Evolutionary conservation across 1,140 invertebrate genomes (phyloP), one percentile per base, ranked within the genome.

Genomic region (Antheraea pernyi): DNA sequence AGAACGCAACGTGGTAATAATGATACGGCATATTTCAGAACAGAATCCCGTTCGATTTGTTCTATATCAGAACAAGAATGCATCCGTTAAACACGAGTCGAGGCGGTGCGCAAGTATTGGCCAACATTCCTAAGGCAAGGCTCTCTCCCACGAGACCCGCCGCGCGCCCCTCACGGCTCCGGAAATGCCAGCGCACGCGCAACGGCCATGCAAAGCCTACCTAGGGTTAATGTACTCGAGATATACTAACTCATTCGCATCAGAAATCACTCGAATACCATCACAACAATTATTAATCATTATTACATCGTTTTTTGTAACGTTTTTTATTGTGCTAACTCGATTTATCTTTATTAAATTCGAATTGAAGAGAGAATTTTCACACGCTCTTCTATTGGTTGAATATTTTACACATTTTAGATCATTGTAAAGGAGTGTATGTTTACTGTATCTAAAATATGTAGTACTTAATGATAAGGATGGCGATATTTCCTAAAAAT

Each of bases 131-230:
- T 78, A 74, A 78, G 80, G 66, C 61, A 30, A 30, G 22, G 22
- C 22, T 71, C 69, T 69, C 64, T 16, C 68, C 30, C 65, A 69
- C 66, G 67, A 66, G 46, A 22, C 19, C 62, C 58, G 19, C 64
- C 59, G 58, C 19, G 69, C 64, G 37, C 61, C 75, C 68, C 67
- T 68, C 65, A 67, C 71, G 74, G 70, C 74, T 81, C 76, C 80
- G 81, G 81, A 79, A 83, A 83, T 83, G 79, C 77, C 80, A 76
- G 80, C 84, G 82, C 77, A 66, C 59, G 82, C 83, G 82, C 83
- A 74, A 18, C 68, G 48, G 63, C 36, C 68, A 83, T 76, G 83
- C 79, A 81, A 77, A 79, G 78, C 83, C 74, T 81, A 79, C 39
- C 39, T 42, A 72, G 77, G 81, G 82, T 82, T 78, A 84, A 83